These are phyloP conservation scores for Chroicocephalus ridibundus DNA, from an alignment of 2,113 vertebrate species.

Conservation along the genomic window DNA sequence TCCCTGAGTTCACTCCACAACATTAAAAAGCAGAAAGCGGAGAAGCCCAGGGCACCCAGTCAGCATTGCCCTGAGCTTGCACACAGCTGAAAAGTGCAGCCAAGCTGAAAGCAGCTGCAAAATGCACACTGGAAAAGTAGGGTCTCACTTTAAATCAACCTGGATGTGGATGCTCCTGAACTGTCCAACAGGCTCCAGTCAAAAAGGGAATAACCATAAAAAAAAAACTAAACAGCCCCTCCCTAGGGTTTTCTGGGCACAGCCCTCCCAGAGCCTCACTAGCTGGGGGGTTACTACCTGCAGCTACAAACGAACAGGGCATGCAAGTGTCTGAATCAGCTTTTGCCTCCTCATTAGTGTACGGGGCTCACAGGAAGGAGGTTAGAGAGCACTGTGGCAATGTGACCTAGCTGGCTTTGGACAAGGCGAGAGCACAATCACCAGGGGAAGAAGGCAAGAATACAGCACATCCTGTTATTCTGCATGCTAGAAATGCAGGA, in stretches of 20 bases:
- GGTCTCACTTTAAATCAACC: neutral
- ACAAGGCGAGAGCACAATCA: neutral
- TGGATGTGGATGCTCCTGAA: neutral
- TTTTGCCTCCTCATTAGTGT: rapidly evolving
- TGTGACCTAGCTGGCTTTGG: neutral
- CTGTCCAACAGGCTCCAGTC: neutral
- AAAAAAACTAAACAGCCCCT: neutral
- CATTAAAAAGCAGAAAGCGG: neutral
- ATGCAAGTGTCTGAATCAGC: neutral
- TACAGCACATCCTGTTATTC: slow-evolving; percentile 40
- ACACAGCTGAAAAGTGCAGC: neutral
- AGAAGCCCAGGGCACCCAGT: neutral
- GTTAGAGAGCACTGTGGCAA: neutral
- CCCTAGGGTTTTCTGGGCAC: neutral
- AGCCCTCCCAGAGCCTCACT: neutral
- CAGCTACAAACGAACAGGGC: neutral
- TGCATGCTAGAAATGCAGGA: neutral
- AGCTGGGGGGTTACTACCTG: neutral
- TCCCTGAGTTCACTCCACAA: neutral
- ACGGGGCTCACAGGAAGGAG: neutral
- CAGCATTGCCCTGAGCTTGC: neutral
- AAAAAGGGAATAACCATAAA: neutral
- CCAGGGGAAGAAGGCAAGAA: neutral
- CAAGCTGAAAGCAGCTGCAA: neutral
- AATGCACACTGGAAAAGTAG: neutral